A percentile compares a stretch with the other conserved stretches of the same genome.
phyloP scores from a whole-genome alignment of 2,888 invertebrate genomes.

The Hemaris fuciformis region DNA sequence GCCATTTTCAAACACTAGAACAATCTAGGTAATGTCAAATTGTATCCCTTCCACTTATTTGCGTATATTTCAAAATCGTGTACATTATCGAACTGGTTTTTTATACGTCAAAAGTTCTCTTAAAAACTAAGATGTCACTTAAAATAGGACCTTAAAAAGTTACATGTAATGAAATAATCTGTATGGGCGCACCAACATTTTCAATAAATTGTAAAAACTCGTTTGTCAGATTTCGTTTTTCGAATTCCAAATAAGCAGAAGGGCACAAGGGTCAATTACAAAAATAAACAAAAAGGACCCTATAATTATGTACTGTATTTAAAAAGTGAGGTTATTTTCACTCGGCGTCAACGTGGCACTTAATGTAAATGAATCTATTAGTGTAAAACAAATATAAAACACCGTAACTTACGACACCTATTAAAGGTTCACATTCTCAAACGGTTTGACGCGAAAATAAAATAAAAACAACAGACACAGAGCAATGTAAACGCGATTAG shows the following conservation, averaged over 20 bases:
- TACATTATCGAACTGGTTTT: too few species aligned
- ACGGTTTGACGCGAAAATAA: too few species aligned
- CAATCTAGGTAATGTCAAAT: slow-evolving; percentile 79
- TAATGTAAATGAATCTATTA: not conserved
- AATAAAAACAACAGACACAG: too few species aligned
- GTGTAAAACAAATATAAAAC: not conserved
- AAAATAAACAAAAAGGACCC: not conserved
- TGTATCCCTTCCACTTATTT: slow-evolving; percentile 25
- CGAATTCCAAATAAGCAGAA: slow-evolving; percentile 1
- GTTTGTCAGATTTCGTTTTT: not conserved
- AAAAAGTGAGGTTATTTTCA: slow-evolving; percentile 10
- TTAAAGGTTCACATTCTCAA: too few species aligned
- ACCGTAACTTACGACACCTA: too few species aligned
- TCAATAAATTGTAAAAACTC: not conserved
- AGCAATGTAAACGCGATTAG: too few species aligned
- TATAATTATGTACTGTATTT: slow-evolving; percentile 5
- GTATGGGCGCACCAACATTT: not conserved
- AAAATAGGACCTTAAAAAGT: not conserved
- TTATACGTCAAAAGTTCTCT: not conserved
- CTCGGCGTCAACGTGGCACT: slow-evolving; percentile 2
- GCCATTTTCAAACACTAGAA: slow-evolving; percentile 78
- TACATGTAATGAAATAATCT: not conserved
- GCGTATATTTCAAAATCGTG: slow-evolving; percentile 3
- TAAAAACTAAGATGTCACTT: not conserved
- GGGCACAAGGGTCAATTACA: slow-evolving; percentile 1